Conservation (phyloP, 2,113 vertebrate species). For the Pituophis catenifer region DNA sequence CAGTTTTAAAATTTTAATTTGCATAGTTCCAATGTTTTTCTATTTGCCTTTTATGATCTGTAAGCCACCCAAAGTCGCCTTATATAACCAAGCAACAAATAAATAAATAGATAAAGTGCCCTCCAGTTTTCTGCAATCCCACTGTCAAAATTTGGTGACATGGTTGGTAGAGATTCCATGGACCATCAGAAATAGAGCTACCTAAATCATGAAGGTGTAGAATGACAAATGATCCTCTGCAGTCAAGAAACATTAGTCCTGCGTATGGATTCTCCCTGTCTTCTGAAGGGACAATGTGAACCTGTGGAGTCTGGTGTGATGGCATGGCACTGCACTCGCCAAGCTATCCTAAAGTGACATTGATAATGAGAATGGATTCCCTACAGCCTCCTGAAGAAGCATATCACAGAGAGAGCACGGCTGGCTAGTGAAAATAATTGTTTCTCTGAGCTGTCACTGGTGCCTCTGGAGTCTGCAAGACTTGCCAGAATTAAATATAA, state of each 20-base stretch:
- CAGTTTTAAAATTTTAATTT: not conserved
- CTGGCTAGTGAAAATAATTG: constrained; percentile 40
- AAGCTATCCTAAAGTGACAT: not conserved
- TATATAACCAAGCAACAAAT: not conserved
- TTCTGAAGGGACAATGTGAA: not conserved
- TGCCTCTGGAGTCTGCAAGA: constrained; percentile 37
- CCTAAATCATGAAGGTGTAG: not conserved
- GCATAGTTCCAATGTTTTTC: not conserved
- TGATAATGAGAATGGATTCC: constrained; percentile 37
- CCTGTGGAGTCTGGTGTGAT: not conserved
- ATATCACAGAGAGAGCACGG: not conserved
- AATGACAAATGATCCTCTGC: not conserved
- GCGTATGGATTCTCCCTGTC: not conserved
- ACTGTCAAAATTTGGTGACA: not conserved
- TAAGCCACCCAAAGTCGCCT: not conserved
- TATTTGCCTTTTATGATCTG: not conserved
- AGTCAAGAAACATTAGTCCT: not conserved
- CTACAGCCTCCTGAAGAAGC: not conserved
- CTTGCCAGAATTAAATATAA: constrained; percentile 61
- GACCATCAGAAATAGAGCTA: not conserved
- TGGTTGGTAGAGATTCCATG: not conserved
- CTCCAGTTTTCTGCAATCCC: not conserved
- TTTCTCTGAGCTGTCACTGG: constrained; percentile 49
- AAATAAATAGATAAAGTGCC: not conserved
- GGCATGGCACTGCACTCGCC: not conserved